Evolutionary conservation across 2,113 vertebrate genomes (phyloP).

Genomic region (Leptobrachium ailaonicum): DNA sequence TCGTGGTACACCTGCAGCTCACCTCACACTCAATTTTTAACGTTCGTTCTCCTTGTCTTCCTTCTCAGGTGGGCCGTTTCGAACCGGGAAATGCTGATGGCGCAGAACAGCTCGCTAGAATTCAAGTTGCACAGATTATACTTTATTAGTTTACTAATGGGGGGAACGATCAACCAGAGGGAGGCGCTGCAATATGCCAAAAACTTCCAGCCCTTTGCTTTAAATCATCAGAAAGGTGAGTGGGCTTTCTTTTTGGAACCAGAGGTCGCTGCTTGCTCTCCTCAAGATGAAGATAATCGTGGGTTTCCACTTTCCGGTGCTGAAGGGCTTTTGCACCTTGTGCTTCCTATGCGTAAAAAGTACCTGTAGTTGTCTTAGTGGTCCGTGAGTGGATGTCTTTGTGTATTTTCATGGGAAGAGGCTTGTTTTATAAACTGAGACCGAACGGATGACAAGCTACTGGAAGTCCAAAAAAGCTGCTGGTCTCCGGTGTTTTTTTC

Average conservation of each 20-base stretch:
- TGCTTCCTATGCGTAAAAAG: too few species aligned
- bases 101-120: conserved; percentile 81
- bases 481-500: too few species aligned
- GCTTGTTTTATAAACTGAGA: too few species aligned
- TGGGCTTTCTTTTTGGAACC: background rate
- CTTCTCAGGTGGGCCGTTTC: conserved; percentile 78
- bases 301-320: too few species aligned
- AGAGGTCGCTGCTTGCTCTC: too few species aligned
- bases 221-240: conserved; percentile 81
- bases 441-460: too few species aligned
- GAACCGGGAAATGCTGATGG: conserved; percentile 84
- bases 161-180: conserved; percentile 79
- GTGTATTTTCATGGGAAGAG: background rate
- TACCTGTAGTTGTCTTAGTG: too few species aligned
- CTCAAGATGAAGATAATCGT: too few species aligned
- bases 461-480: too few species aligned
- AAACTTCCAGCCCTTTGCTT: conserved; percentile 81
- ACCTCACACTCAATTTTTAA: background rate
- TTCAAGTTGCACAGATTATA: conserved; percentile 82
- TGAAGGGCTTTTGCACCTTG: too few species aligned
- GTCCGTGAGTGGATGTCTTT: too few species aligned
- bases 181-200: conserved; percentile 82
- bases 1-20: background rate
- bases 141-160: conserved; percentile 84
- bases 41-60: background rate